Evolutionary conservation across 2,888 invertebrate genomes (phyloP), one percentile per base, ranked within the genome.

Genomic region (Drepana falcataria): DNA sequence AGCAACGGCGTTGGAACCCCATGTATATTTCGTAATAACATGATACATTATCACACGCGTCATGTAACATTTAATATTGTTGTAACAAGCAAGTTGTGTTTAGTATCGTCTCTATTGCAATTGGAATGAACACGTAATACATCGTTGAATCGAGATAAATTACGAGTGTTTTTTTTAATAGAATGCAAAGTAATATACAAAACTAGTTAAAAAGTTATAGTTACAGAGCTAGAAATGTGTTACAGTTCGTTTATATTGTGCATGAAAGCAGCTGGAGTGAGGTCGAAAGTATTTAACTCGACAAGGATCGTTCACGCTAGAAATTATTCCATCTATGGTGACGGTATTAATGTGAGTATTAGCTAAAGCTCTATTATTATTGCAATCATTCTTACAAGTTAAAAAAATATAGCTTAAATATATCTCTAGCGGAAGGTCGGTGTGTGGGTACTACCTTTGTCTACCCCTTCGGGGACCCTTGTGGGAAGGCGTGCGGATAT

Each of bases 271-370:
- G 68, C 69, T 65, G 75, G 70, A 47, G 60, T 71, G 47, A 73
- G 56, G 40, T 67, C 65, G 52, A 65, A 60, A 49, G 49, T 73
- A 51, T 63, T 72, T 47, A 57, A 53, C 54, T 47, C 63, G 34
- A 49, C 55, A 2, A 69, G 56, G 48, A 58, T 73, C 35, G 59
- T 61, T 44, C 66, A 72, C 44, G 65, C 64, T 3, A 73, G 85
- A 60, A 72, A 71, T 53, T 88, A 86, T 59, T 81, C 77, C 48
- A 79, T 86, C 0, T 74, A 80, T 58, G 81, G 79, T 62, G 56
- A 69, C 48, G 61, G 70, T 52, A 61, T 73, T 33, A 68, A 56
- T 58, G 86, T 86, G 59, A 86, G 86, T 78, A 59, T 21, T 21
- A 21, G 21, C 21, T 21, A 21, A 21, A 21, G 21, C 21, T 21